phyloP scores from a whole-genome alignment of 2,113 vertebrate species.

The Heterocephalus glaber region DNA sequence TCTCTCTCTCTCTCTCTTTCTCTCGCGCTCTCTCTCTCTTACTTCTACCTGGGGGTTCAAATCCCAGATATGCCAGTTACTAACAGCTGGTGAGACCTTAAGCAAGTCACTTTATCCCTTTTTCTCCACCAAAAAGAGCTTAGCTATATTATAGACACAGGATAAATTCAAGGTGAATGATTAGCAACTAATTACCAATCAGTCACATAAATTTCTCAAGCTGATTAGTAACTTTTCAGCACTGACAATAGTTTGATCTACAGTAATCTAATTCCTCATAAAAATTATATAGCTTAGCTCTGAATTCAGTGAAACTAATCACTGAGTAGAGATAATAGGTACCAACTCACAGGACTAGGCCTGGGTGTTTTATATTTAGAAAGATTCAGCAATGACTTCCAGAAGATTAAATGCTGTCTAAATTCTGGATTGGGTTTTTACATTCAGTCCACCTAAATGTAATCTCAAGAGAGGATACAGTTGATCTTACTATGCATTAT shows the following conservation, averaged over 20 bases:
- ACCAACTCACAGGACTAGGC: constrained; percentile 9
- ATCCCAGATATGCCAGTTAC: not conserved
- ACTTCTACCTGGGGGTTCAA: not conserved
- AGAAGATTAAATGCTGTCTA: constrained; percentile 73
- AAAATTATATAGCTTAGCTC: constrained; percentile 9
- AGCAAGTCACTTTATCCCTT: not conserved
- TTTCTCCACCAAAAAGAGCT: not conserved
- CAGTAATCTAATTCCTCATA: constrained; percentile 29
- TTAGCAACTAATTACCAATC: constrained; percentile 46
- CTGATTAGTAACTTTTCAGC: constrained; percentile 21
- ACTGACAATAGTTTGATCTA: constrained; percentile 31
- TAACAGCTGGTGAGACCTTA: not conserved
- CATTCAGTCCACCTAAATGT: constrained; percentile 76
- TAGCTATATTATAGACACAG: not conserved
- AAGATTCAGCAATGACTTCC: constrained; percentile 61
- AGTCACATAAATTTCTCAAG: constrained; percentile 33
- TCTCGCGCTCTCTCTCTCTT: not conserved
- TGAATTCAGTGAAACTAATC: constrained; percentile 33
- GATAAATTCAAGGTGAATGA: constrained; percentile 41
- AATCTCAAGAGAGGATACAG: constrained; percentile 79
- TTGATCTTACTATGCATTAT: constrained; percentile 79
- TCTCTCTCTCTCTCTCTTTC: not conserved
- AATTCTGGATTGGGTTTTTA: constrained; percentile 64
- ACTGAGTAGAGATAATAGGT: constrained; percentile 33
- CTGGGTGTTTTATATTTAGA: constrained; percentile 46